Conservation (phyloP, 2,888 invertebrate genomes). For the Antheraea yamamai region DNA sequence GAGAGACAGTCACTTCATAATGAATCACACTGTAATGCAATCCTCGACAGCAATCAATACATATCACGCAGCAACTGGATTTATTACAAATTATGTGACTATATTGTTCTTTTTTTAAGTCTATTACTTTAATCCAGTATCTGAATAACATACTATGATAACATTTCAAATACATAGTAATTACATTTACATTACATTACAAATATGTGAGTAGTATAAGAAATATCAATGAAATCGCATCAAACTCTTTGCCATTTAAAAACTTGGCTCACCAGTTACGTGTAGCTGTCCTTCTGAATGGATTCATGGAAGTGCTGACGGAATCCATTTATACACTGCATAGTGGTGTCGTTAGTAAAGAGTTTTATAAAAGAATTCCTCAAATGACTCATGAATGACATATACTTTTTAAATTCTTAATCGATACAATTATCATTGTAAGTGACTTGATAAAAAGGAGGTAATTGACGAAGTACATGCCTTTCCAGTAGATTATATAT, state of each 20-base stretch:
- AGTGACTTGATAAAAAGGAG: background rate
- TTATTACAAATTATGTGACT: too few species aligned
- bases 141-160: too few species aligned
- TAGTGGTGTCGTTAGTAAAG: background rate
- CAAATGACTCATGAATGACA: background rate
- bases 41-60: too few species aligned
- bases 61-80: too few species aligned
- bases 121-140: too few species aligned
- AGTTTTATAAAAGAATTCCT: background rate
- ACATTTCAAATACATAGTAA: too few species aligned
- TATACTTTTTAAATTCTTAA: background rate
- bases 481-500: too few species aligned
- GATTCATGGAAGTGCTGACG: background rate
- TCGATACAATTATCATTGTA: background rate
- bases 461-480: background rate
- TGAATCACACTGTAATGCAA: too few species aligned
- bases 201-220: too few species aligned
- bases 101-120: too few species aligned
- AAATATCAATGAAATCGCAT: background rate
- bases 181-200: too few species aligned
- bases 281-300: background rate
- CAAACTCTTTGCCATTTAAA: background rate
- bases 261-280: background rate
- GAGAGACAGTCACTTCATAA: too few species aligned
- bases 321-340: background rate